These are phyloP conservation scores for Drosophila mimetica DNA, from an alignment of 2,888 invertebrate genomes.

Conservation along the genomic window DNA sequence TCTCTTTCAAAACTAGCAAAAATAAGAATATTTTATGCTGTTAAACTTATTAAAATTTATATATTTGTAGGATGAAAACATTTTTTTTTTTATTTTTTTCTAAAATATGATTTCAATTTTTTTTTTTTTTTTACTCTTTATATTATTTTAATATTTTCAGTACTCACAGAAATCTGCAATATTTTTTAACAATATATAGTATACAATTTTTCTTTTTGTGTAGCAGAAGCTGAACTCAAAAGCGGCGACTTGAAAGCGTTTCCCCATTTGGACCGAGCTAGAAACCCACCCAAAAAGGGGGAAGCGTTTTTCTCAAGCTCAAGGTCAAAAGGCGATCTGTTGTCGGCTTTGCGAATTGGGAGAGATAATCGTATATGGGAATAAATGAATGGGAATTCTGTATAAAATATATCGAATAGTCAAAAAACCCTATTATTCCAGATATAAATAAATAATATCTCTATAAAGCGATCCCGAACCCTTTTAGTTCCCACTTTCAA, in stretches of 20 bases:
- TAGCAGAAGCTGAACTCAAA: conserved; percentile 1
- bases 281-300: conserved; percentile 19
- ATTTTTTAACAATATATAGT: too few species aligned
- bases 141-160: too few species aligned
- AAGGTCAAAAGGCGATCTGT: conserved; percentile 27
- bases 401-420: not conserved
- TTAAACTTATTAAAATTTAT: too few species aligned
- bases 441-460: not conserved
- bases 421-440: not conserved
- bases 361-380: not conserved
- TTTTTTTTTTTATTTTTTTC: too few species aligned
- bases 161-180: too few species aligned
- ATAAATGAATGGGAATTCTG: not conserved
- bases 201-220: not conserved
- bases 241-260: conserved; percentile 68
- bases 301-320: conserved; percentile 28
- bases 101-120: too few species aligned
- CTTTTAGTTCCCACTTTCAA: not conserved
- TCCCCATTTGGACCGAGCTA: conserved; percentile 31
- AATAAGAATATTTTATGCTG: too few species aligned
- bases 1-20: too few species aligned
- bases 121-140: too few species aligned
- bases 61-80: too few species aligned
- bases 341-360: conserved; percentile 3
- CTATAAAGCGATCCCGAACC: not conserved